phyloP scores from a whole-genome alignment of 2,888 invertebrate genomes.

The Heliconius ethilla region DNA sequence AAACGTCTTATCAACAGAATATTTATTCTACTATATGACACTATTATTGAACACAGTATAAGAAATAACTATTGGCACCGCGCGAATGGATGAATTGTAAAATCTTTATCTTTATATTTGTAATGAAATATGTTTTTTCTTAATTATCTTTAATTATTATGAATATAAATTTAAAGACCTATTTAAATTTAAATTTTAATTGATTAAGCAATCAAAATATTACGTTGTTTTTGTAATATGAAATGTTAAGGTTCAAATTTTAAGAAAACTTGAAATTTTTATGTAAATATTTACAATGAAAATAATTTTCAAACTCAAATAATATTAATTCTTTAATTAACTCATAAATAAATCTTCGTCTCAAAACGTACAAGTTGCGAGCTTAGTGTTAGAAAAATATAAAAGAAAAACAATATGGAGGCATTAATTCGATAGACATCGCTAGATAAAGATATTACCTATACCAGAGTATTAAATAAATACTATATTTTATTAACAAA shows the following conservation, averaged over 20 bases:
- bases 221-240: neutral
- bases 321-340: conserved; percentile 45
- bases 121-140: neutral
- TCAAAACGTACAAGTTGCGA: conserved; percentile 62
- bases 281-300: conserved; percentile 12
- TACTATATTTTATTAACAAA: conserved; percentile 10
- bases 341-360: conserved; percentile 43
- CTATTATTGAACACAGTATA: neutral
- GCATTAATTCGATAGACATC: conserved; percentile 29
- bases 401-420: conserved; percentile 7
- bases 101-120: neutral
- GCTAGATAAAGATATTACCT: conserved; percentile 30
- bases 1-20: neutral
- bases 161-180: neutral
- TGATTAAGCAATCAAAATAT: neutral
- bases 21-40: neutral
- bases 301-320: conserved; percentile 19
- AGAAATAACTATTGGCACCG: neutral
- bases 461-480: conserved; percentile 6
- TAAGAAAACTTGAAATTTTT: neutral
- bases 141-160: neutral
- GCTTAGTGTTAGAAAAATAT: conserved; percentile 55
- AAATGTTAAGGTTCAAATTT: neutral
- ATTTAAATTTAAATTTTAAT: no score
- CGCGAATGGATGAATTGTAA: neutral